A percentile compares a stretch with the other conserved stretches of the same genome.
Evolutionary conservation across 2,888 invertebrate species (phyloP).

Genomic region (Danaus chrysippus): DNA sequence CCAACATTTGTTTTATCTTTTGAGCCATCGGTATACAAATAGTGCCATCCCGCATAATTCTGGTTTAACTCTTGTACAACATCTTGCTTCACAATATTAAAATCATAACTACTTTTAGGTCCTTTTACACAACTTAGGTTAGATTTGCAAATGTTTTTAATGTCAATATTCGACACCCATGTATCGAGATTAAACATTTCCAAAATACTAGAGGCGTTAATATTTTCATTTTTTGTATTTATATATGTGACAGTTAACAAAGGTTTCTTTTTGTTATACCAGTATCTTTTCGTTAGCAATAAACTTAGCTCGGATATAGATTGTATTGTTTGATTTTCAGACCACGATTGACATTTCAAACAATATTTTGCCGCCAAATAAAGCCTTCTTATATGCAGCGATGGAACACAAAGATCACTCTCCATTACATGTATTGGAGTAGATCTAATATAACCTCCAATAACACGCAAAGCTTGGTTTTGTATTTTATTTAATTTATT

Average conservation of each 20-base stretch:
- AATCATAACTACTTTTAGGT: constrained; percentile 1
- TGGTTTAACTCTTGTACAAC: constrained; percentile 9
- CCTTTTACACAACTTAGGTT: constrained; percentile 5
- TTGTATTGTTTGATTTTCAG: constrained; percentile 4
- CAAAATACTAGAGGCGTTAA: constrained; percentile 11
- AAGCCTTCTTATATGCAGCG: constrained; percentile 19
- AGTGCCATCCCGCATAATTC: constrained; percentile 1
- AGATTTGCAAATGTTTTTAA: not conserved
- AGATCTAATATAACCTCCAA: constrained; percentile 24
- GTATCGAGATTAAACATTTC: constrained; percentile 10
- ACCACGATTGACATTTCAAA: constrained; percentile 12
- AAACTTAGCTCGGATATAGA: constrained; percentile 1
- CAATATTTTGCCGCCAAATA: constrained; percentile 24
- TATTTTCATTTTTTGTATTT: not conserved
- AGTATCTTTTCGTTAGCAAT: not conserved
- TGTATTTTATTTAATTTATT: constrained; percentile 21
- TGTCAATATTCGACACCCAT: not conserved
- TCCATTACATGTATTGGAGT: constrained; percentile 27
- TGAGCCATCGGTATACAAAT: constrained; percentile 11
- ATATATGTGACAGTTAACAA: constrained; percentile 10
- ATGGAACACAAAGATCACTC: constrained; percentile 16
- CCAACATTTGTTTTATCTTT: not conserved
- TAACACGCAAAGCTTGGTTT: constrained; percentile 21
- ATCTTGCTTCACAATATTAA: not conserved
- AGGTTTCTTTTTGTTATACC: constrained; percentile 7